Percentiles rank a stretch among this genome's conserved stretches.
These are phyloP conservation scores for Physeter macrocephalus DNA, from an alignment of 2,113 vertebrate species.

Conservation along the genomic window DNA sequence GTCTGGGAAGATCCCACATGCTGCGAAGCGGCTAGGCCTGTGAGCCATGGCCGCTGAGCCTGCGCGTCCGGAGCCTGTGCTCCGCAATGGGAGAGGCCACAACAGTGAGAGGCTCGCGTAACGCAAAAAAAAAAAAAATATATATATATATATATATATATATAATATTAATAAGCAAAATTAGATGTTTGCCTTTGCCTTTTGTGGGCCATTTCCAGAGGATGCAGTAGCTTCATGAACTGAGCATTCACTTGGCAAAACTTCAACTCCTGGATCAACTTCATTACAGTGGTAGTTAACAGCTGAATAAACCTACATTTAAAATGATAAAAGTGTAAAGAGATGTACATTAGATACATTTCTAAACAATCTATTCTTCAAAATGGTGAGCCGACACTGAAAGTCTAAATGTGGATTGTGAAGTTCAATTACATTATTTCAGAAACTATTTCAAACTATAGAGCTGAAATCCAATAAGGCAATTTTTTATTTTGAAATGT, in stretches of 20 bases:
- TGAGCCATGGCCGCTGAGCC: too few relatives aligned
- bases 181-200: slow-evolving; percentile 77
- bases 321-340: slow-evolving; percentile 21
- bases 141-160: too few relatives aligned
- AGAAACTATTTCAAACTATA: slow-evolving; percentile 28
- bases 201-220: slow-evolving; percentile 75
- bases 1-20: too few relatives aligned
- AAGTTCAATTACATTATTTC: slow-evolving; percentile 23
- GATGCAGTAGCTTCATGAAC: slow-evolving; percentile 70
- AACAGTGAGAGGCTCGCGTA: too few relatives aligned
- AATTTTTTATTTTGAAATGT: slow-evolving; percentile 2
- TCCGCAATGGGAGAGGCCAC: too few relatives aligned
- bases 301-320: slow-evolving; percentile 76
- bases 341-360: not conserved
- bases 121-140: too few relatives aligned
- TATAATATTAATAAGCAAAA: slow-evolving; percentile 26
- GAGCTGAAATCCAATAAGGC: not conserved
- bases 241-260: slow-evolving; percentile 70
- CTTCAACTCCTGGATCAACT: slow-evolving; percentile 71
- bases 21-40: too few relatives aligned
- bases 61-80: too few relatives aligned
- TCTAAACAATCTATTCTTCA: slow-evolving; percentile 33
- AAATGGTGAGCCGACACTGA: not conserved
- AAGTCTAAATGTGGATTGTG: not conserved
- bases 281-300: slow-evolving; percentile 79